Percentiles rank a stretch among this genome's conserved stretches.
Evolutionary conservation across 1,140 invertebrate genomes (phyloP).

Genomic region (Pinna nobilis): DNA sequence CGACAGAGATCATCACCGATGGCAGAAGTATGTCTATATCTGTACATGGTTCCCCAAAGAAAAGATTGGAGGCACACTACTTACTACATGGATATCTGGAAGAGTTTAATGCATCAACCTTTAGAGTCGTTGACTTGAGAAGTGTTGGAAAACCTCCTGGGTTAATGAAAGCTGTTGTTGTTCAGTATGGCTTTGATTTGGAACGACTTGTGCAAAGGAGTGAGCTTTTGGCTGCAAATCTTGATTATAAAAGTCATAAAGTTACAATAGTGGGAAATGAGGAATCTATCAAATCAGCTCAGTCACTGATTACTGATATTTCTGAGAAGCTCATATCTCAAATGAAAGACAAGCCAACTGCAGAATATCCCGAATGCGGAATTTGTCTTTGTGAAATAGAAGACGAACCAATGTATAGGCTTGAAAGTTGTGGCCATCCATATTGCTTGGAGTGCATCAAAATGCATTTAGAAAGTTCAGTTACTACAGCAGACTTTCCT

Average conservation of each 20-base stretch:
- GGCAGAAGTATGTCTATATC: slow-evolving; percentile 48
- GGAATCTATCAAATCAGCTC: slow-evolving; percentile 42
- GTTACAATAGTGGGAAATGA: slow-evolving; percentile 54
- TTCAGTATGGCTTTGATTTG: slow-evolving; percentile 43
- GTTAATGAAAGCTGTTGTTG: slow-evolving; percentile 59
- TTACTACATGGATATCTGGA: slow-evolving; percentile 48
- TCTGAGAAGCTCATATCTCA: neutral
- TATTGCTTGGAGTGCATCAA: slow-evolving; percentile 63
- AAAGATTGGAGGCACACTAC: slow-evolving; percentile 21
- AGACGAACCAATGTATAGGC: slow-evolving; percentile 49
- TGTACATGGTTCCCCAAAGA: slow-evolving; percentile 47
- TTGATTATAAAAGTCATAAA: slow-evolving; percentile 50
- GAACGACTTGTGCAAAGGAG: slow-evolving; percentile 39
- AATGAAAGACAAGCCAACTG: neutral
- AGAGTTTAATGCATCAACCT: slow-evolving; percentile 16
- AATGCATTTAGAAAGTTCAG: slow-evolving; percentile 39
- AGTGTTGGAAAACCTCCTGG: slow-evolving; percentile 54
- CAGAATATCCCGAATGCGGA: slow-evolving; percentile 55
- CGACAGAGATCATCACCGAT: slow-evolving; percentile 49
- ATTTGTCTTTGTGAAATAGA: slow-evolving; percentile 62
- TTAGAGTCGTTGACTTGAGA: slow-evolving; percentile 42
- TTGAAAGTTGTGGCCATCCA: slow-evolving; percentile 66
- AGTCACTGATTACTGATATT: slow-evolving; percentile 30
- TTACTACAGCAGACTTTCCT: slow-evolving; percentile 51
- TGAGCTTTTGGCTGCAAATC: slow-evolving; percentile 28